phyloP scores from a whole-genome alignment of 2,113 vertebrate species.

The Mohoua ochrocephala region DNA sequence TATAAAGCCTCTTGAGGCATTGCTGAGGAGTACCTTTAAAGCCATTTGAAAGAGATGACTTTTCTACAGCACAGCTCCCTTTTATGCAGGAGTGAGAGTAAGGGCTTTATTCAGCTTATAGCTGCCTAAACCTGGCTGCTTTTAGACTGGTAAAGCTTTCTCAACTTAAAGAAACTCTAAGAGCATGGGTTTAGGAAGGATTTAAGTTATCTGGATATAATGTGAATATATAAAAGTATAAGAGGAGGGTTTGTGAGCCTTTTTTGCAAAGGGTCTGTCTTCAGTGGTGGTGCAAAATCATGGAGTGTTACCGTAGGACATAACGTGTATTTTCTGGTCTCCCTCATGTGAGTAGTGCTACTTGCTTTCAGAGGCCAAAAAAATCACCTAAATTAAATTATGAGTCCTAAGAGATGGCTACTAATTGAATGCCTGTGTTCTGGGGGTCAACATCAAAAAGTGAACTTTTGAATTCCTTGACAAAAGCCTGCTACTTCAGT shows the following conservation, averaged over 20 bases:
- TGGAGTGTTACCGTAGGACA: neutral
- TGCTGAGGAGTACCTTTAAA: neutral
- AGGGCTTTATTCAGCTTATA: neutral
- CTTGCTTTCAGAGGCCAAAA: neutral
- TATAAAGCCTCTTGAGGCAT: neutral
- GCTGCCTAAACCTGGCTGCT: neutral
- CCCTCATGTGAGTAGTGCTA: neutral
- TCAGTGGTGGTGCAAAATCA: neutral
- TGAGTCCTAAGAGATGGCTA: neutral
- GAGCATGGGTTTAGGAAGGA: neutral
- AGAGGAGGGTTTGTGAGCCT: neutral
- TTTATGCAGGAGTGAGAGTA: neutral
- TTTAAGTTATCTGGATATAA: neutral
- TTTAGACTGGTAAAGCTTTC: neutral
- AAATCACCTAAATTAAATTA: neutral
- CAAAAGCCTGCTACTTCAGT: neutral
- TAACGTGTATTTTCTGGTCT: neutral
- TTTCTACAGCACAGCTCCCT: neutral
- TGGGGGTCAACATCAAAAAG: accelerated
- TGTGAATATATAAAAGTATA: neutral
- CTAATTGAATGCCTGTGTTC: neutral
- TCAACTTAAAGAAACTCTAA: neutral
- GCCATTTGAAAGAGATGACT: neutral
- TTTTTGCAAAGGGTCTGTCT: neutral
- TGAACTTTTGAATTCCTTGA: neutral